A percentile compares a stretch with the other conserved stretches of the same genome.
phyloP scores from a whole-genome alignment of 2,113 vertebrate species.

The Azemiops feae region DNA sequence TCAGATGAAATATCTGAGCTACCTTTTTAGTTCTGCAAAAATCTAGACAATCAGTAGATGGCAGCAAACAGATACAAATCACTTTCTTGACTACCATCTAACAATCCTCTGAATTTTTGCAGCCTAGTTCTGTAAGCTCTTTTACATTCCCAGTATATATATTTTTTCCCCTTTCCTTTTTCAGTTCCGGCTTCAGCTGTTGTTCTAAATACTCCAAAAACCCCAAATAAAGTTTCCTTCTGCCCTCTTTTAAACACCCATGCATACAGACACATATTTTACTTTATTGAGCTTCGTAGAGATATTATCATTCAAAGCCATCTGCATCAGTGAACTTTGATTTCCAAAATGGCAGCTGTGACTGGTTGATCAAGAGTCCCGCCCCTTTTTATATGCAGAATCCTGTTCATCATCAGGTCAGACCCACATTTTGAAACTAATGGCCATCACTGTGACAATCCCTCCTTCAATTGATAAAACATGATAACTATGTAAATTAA shows the following conservation, averaged over 20 bases:
- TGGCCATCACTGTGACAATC: neutral
- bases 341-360: neutral
- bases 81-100: neutral
- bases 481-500: neutral
- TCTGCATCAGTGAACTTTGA: neutral
- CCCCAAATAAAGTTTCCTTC: neutral
- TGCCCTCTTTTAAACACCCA: neutral
- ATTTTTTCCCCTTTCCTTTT: neutral
- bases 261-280: neutral
- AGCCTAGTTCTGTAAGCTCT: neutral
- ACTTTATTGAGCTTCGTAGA: neutral
- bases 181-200: neutral
- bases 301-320: neutral
- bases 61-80: neutral
- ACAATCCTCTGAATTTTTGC: accelerated
- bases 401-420: neutral
- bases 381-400: neutral
- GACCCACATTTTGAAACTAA: neutral
- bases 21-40: neutral
- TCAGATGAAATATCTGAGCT: neutral
- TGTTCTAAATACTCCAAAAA: neutral
- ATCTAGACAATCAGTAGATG: neutral
- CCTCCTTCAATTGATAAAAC: neutral
- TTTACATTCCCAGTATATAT: neutral
- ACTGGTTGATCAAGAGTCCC: neutral